A percentile compares a stretch with the other conserved stretches of the same genome.
Conservation (phyloP, 2,113 vertebrate species). For the Columba janthina region DNA sequence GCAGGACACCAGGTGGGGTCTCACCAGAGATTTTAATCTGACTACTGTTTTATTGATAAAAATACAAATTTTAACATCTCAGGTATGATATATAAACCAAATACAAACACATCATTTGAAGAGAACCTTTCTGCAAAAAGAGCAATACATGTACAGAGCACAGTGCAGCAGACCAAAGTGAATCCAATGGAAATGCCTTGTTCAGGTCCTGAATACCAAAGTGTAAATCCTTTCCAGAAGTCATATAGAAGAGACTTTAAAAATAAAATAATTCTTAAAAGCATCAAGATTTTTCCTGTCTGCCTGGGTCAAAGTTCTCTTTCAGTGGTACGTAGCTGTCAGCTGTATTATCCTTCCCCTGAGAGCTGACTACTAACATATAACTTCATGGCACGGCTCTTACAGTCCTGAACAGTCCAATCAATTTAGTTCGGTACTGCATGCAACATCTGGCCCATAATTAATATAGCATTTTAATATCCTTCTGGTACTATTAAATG, state of each 20-base stretch:
- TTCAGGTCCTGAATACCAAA: background rate
- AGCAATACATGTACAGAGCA: background rate
- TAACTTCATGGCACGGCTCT: background rate
- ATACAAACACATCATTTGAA: background rate
- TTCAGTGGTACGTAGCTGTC: background rate
- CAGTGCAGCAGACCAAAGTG: background rate
- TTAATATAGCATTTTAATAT: constrained; percentile 40
- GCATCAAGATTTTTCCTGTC: background rate
- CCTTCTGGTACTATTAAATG: constrained; percentile 23
- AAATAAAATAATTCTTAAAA: background rate
- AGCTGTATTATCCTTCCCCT: background rate
- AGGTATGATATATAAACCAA: background rate
- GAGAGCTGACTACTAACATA: background rate
- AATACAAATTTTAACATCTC: background rate
- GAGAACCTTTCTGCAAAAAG: background rate
- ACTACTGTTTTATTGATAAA: background rate
- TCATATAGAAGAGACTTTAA: background rate
- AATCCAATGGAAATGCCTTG: background rate
- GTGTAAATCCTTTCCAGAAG: background rate
- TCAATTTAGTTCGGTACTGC: background rate
- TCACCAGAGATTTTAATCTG: background rate
- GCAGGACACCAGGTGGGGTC: no score
- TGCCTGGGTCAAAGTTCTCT: background rate
- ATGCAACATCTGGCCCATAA: constrained; percentile 36
- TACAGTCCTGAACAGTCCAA: background rate